These are phyloP conservation scores for Zaprionus davidi DNA, from an alignment of 1,140 invertebrate species.

Conservation along the genomic window DNA sequence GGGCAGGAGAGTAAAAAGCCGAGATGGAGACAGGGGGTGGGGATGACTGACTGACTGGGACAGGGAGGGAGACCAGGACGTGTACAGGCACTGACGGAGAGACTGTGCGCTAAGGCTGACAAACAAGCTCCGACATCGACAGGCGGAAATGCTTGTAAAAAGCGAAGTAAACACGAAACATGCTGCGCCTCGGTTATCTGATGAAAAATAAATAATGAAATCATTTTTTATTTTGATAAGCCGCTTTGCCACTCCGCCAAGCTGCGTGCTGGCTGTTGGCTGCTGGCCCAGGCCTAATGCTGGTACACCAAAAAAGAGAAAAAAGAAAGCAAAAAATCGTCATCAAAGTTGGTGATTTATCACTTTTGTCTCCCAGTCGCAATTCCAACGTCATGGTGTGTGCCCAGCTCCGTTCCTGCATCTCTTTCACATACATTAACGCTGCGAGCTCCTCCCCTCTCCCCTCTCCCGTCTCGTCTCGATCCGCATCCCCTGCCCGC, in stretches of 20 bases:
- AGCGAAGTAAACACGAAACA: conserved; percentile 57
- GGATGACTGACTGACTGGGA: background rate
- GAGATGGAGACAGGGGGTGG: background rate
- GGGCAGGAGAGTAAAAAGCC: background rate
- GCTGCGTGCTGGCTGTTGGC: background rate
- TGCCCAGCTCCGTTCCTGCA: background rate
- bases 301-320: conserved; percentile 14
- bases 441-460: background rate
- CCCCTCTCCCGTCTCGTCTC: background rate
- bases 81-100: background rate
- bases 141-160: conserved; percentile 67
- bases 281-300: conserved; percentile 34
- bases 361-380: conserved; percentile 50
- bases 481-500: background rate
- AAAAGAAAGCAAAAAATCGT: conserved; percentile 56
- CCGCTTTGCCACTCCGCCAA: conserved; percentile 62
- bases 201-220: conserved; percentile 82
- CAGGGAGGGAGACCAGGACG: background rate
- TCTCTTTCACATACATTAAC: conserved; percentile 19
- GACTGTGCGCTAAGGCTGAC: conserved; percentile 35
- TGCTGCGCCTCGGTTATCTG: conserved; percentile 62
- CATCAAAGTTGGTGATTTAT: conserved; percentile 80
- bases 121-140: conserved; percentile 55
- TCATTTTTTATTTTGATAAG: conserved; percentile 83
- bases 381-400: conserved; percentile 7